Base-by-base conservation (phyloP, 2,797 vertebrate genomes). In the Morelia viridis region DNA sequence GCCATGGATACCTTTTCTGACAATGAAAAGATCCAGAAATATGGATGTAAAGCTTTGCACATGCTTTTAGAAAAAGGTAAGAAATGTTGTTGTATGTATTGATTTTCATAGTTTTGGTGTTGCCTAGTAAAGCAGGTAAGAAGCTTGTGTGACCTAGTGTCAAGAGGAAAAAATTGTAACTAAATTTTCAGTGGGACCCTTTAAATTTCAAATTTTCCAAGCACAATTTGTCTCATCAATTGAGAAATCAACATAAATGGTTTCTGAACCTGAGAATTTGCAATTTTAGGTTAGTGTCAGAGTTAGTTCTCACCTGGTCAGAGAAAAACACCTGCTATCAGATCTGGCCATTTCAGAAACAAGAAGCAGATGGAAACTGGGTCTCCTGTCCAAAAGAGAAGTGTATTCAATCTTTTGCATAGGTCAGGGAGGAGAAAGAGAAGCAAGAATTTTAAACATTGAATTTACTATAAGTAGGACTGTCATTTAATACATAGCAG, bases 41-140 rank as follows among this genome's bases (percentile, higher is more conserved):
- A 99, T 84, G 98, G 98, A 95, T 99, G 99, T 96, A 96, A 95
- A 95, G 97, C 96, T 35, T 98, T 99, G 94, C 97, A 98, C 76
- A 93, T 97, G 84, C 98, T 99, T 89, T 97, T 99, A 96, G 97
- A 98, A 83, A 98, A 96, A 98, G 98, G 99, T 99, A 97, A 93
- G 94, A 46, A 10, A 10, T 15, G 4, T n/a, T 7, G 62, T 85
- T 8, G 8, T 92, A 9, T 93, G 60, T 64, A 91, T 92, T 93
- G 4, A 57, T 4, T 86, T 93, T 87, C 35, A 65, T 0, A 0
- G 53, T 92, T 84, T 17, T 57, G 50, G 11, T 41, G 50, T 6
- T 57, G 41, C n/a, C 9, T 60, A 19, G 19, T 65, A 56, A 85
- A 56, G 5, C 26, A 5, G 8, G 41, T 62, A 35, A 83, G 11